Evolutionary conservation across 2,888 invertebrate species (phyloP), one percentile per base, ranked within the genome.

Genomic region (Ochropleura plecta): DNA sequence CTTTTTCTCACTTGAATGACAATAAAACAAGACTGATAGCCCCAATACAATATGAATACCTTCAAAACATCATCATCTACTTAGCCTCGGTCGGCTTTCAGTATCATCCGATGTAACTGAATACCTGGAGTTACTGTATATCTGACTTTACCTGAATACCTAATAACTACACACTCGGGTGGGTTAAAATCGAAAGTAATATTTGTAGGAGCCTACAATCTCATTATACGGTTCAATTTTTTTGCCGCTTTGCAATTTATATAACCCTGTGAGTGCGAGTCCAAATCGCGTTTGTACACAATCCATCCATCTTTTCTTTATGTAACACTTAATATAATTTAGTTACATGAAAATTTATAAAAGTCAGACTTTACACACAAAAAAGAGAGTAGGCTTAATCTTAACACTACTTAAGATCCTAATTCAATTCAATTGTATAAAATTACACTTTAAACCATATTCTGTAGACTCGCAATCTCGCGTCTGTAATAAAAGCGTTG

Each of bases 401-500:
- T 69, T 70, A 83, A 74, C 53, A 79, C 74, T 59, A 78, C 59
- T 82, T 70, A 81, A 79, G 66, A 62, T 49, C 62, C 69, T 73
- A 73, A 81, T 81, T 66, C 79, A 69, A 81, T 83, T 75, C 75
- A 79, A 81, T 59, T 83, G 84, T 74, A 68, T 81, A 83, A 83
- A 81, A 83, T 83, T 67, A 83, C 80, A 74, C 62, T 83, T 63
- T 10, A 59, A 57, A 70, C 83, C 81, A 76, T 77, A 82, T 73
- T 81, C 65, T 72, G 57, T 74, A 81, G 66, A 63, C 49, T 70
- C 76, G 63, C 71, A 84, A 82, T 84, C 67, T 80, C 42, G 44
- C 63, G 67, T 30, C 72, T 59, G 76, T 85, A 85, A 83, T 81
- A 87, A 90, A 90, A 87, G 86, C 86, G 88, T 82, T 81, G 85